Evolutionary conservation across 2,888 invertebrate genomes (phyloP).

Genomic region (Zhengitettix transpicula): DNA sequence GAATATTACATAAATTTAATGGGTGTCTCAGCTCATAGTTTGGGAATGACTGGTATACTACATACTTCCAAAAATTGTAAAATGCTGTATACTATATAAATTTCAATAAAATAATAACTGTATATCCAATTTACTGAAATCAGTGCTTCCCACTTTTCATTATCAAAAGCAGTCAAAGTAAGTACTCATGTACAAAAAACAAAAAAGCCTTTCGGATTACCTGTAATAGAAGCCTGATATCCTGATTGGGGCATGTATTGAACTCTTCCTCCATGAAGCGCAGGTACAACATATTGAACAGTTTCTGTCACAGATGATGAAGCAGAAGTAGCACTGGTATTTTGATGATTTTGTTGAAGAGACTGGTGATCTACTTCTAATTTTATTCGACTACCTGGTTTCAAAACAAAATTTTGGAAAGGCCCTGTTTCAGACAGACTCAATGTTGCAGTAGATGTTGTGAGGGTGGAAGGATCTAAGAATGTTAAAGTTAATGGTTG

Average conservation of each 20-base stretch:
- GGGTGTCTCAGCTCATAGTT: too few relatives aligned
- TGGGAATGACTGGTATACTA: too few relatives aligned
- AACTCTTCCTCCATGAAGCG: slow-evolving; percentile 19
- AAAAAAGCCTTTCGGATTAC: neutral
- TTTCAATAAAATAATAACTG: too few relatives aligned
- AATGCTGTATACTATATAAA: too few relatives aligned
- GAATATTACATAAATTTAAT: too few relatives aligned
- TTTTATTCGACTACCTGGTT: slow-evolving; percentile 10
- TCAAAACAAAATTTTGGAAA: slow-evolving; percentile 14
- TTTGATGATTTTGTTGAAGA: neutral
- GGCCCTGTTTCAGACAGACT: slow-evolving; percentile 11
- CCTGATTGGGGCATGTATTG: slow-evolving; percentile 24
- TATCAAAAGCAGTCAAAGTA: neutral
- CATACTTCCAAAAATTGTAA: too few relatives aligned
- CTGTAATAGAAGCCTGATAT: slow-evolving; percentile 10
- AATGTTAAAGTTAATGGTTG: slow-evolving; percentile 29
- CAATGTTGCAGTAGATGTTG: slow-evolving; percentile 4
- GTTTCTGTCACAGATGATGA: slow-evolving; percentile 5
- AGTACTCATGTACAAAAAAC: neutral
- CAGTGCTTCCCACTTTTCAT: too few relatives aligned
- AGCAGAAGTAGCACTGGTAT: neutral
- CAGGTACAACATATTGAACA: slow-evolving; percentile 18
- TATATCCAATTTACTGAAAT: too few relatives aligned
- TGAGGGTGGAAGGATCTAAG: slow-evolving; percentile 17
- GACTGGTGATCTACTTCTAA: slow-evolving; percentile 10